These are phyloP conservation scores for Mesoclemmys tuberculata DNA, from an alignment of 2,113 vertebrate species.

Conservation along the genomic window DNA sequence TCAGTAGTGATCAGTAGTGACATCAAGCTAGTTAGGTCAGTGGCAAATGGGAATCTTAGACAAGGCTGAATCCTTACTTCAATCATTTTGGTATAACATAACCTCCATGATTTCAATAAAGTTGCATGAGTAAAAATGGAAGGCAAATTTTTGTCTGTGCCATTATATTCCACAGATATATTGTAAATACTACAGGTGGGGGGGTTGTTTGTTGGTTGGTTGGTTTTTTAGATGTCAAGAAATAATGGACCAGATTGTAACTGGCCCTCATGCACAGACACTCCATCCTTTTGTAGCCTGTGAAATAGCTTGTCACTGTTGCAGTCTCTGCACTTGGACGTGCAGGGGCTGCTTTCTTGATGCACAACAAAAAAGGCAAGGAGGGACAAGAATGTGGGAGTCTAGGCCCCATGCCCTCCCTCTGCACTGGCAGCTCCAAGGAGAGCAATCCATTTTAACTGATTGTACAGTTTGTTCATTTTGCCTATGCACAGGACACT, in stretches of 20 bases:
- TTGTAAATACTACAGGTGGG: not conserved
- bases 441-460: not conserved
- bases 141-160: not conserved
- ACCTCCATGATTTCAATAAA: not conserved
- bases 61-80: not conserved
- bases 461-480: not conserved
- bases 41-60: not conserved
- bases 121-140: slow-evolving; percentile 18
- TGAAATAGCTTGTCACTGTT: not conserved
- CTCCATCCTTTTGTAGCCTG: not conserved
- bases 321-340: not conserved
- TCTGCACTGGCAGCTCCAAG: not conserved
- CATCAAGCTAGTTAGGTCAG: not conserved
- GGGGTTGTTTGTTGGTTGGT: not conserved
- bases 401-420: not conserved
- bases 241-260: not conserved
- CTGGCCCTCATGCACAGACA: not conserved
- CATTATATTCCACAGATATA: not conserved
- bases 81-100: not conserved
- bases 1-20: not conserved
- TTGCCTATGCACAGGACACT: not conserved
- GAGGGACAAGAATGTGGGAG: not conserved
- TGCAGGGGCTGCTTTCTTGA: not conserved
- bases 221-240: not conserved
- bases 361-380: not conserved